phyloP scores from a whole-genome alignment of 2,113 vertebrate genomes.

The Meleagris gallopavo region DNA sequence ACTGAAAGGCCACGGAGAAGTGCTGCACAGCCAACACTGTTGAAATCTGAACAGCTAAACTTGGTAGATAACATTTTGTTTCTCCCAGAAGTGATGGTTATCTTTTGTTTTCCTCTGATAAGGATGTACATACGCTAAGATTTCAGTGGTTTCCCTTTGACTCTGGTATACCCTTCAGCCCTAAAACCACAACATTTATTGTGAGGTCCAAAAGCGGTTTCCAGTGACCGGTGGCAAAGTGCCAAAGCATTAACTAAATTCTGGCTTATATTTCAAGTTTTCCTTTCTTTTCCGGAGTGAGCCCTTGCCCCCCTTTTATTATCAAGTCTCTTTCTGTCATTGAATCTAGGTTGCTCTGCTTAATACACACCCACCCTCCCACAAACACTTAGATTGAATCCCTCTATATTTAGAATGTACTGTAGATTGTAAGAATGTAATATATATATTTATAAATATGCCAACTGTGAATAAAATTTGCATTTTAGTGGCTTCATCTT shows the following conservation, averaged over 20 bases:
- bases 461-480: constrained; percentile 75
- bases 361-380: neutral
- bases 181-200: neutral
- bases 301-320: neutral
- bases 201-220: neutral
- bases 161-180: neutral
- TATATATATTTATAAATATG: constrained; percentile 80
- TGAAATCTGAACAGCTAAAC: neutral
- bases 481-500: constrained; percentile 65
- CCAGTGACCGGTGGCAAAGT: neutral
- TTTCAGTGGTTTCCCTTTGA: neutral
- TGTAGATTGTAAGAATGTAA: constrained; percentile 78
- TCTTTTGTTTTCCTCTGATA: constrained; percentile 4
- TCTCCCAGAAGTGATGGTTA: constrained; percentile 15
- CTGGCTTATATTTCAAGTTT: neutral
- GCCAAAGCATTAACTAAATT: constrained; percentile 21
- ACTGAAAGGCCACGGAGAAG: neutral
- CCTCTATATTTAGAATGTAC: constrained; percentile 56
- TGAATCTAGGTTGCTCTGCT: neutral
- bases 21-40: neutral
- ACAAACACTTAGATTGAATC: constrained; percentile 42
- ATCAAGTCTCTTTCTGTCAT: neutral
- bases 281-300: neutral
- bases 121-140: constrained; percentile 14
- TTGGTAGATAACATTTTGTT: neutral